Evolutionary conservation across 2,113 vertebrate genomes (phyloP).

Genomic region (Actenoides lindsayi): DNA sequence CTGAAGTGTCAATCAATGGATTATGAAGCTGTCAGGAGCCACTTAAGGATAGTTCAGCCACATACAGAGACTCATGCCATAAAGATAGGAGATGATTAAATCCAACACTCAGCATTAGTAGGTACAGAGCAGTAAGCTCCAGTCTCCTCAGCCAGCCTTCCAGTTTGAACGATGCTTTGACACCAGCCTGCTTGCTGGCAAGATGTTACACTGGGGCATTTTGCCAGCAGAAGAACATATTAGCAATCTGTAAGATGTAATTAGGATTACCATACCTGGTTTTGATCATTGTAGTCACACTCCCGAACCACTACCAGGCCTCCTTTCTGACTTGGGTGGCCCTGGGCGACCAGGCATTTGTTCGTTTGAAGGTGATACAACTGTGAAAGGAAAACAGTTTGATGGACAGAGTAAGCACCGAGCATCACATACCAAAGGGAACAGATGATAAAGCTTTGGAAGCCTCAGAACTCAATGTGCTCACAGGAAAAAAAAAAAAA

Average conservation of each 20-base stretch:
- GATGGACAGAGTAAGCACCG: background rate
- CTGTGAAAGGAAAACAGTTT: slow-evolving; percentile 66
- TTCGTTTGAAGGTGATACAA: slow-evolving; percentile 86
- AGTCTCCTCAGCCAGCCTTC: background rate
- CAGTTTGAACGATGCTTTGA: background rate
- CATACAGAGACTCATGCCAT: background rate
- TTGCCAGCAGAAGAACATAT: background rate
- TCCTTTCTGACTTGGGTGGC: slow-evolving; percentile 93
- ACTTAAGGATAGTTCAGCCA: background rate
- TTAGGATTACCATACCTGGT: slow-evolving; percentile 81
- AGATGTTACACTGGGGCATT: background rate
- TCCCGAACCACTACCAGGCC: slow-evolving; percentile 85
- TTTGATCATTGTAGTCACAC: slow-evolving; percentile 84
- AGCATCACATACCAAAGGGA: background rate
- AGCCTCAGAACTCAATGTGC: background rate
- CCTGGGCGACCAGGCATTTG: slow-evolving; percentile 89
- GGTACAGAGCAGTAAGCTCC: background rate
- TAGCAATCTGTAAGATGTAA: background rate
- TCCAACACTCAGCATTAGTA: background rate
- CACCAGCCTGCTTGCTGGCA: background rate
- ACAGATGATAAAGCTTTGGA: background rate
- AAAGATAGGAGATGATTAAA: background rate
- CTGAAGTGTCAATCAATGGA: background rate
- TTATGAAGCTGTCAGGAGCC: background rate
- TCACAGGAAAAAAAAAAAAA: background rate